These are phyloP conservation scores for Synergus laeviventris DNA, from an alignment of 2,888 invertebrate species.

Conservation along the genomic window DNA sequence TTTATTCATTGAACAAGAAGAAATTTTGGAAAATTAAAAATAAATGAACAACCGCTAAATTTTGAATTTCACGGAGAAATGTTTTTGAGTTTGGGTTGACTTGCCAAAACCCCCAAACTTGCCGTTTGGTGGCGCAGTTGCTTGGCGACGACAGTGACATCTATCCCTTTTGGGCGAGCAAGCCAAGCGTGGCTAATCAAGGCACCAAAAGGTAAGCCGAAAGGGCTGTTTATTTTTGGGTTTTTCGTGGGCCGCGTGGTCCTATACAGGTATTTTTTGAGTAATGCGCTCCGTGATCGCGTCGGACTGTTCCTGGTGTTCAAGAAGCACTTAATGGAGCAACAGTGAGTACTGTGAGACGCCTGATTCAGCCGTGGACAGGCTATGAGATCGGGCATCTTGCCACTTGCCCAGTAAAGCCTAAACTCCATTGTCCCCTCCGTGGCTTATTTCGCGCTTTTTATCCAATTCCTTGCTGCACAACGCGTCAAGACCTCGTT, in stretches of 20 bases:
- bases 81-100: neutral
- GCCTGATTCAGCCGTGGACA: conserved; percentile 66
- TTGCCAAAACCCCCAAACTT: no score
- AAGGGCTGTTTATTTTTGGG: conserved; percentile 71
- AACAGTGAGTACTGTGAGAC: conserved; percentile 70
- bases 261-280: conserved; percentile 62
- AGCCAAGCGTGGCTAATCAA: conserved; percentile 94
- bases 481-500: conserved; percentile 44
- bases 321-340: conserved; percentile 67
- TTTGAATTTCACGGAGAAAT: no score
- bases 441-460: conserved; percentile 27
- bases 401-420: conserved; percentile 60
- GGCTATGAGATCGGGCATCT: conserved; percentile 70
- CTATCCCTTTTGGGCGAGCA: conserved; percentile 65
- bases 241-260: conserved; percentile 64
- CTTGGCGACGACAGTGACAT: conserved; percentile 51
- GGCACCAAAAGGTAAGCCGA: conserved; percentile 86
- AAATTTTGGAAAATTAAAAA: no score
- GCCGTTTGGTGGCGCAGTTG: conserved; percentile 25
- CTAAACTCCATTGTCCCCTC: conserved; percentile 50
- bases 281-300: conserved; percentile 65
- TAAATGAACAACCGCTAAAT: no score
- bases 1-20: no score
- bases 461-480: conserved; percentile 20
- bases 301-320: conserved; percentile 62